Percentiles rank a stretch among this genome's conserved stretches.
These are phyloP conservation scores for Synanthedon formicaeformis DNA, from an alignment of 2,888 invertebrate species.

Conservation along the genomic window DNA sequence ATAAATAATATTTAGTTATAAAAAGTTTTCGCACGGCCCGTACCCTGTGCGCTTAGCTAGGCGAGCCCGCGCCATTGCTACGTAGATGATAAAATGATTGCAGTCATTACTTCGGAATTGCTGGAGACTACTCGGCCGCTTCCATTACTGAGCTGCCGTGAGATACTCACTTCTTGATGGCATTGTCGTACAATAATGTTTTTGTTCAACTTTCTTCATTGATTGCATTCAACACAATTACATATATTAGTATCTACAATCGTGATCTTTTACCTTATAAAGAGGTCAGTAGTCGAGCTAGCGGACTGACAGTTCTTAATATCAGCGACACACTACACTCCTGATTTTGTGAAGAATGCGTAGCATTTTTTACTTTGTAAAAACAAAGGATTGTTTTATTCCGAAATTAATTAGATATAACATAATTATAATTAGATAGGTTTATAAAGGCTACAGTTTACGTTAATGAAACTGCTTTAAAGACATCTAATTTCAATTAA, in stretches of 20 bases:
- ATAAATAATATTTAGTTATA: neutral
- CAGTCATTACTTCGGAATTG: constrained; percentile 58
- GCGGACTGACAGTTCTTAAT: too few species aligned
- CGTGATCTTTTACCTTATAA: constrained; percentile 8
- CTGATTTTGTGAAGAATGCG: too few species aligned
- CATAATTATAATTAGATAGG: too few species aligned
- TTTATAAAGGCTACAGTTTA: constrained; percentile 11
- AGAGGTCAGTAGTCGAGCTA: too few species aligned
- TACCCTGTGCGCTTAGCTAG: constrained; percentile 23
- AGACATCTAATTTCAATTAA: constrained; percentile 6
- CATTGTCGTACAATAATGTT: neutral
- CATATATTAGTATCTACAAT: constrained; percentile 3
- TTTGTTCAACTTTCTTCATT: neutral
- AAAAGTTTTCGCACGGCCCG: constrained; percentile 32
- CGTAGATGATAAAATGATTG: constrained; percentile 65
- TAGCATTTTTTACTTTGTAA: too few species aligned
- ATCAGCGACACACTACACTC: too few species aligned
- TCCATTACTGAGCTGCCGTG: constrained; percentile 37
- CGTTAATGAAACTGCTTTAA: constrained; percentile 20
- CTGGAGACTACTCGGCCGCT: constrained; percentile 27
- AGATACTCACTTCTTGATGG: constrained; percentile 22
- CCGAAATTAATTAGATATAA: too few species aligned
- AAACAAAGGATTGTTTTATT: too few species aligned
- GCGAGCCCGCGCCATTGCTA: constrained; percentile 47
- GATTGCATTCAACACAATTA: neutral